Evolutionary conservation across 2,113 vertebrate species (phyloP), one percentile per base, ranked within the genome.

Genomic region (Globicephala melas): DNA sequence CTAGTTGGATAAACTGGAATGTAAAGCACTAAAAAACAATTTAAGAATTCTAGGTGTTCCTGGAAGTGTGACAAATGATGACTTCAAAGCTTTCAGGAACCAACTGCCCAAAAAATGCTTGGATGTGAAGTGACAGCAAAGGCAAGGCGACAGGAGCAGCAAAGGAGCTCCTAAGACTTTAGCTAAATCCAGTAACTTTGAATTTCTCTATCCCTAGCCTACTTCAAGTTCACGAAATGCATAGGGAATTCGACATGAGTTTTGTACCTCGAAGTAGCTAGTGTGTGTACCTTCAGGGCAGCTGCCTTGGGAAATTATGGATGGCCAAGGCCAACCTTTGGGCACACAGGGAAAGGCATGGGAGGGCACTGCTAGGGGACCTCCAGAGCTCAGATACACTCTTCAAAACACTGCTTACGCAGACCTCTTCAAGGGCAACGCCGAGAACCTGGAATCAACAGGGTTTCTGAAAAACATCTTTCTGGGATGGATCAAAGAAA

Each of bases 11-110:
- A 91, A 44, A 23, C 44, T 77, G 55, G 65, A 85, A 58, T 74
- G 28, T 1, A 50, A 94, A 92, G 81, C 77, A 74, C 44, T 79
- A 33, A 58, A 58, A 80, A 58, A 31, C 53, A 71, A 71, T 15
- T 53, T n/a, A 79, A 41, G 41, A 86, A 89, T 87, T 85, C 36
- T n/a, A 83, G 55, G 79, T 77, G 60, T 76, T 80, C 82, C 74
- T 94, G 41, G n/a, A 92, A 94, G 44, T 58, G 31, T 15, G 83
- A 74, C 93, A 83, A 55, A 91, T 13, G 73, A 55, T 50, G 68
- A 71, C 41, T 58, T 88, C 44, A 94, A 58, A 89, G 65, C 47
- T 71, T 77, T 76, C 53, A n/a, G 71, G 15, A 74, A 1, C 15
- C 12, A 3, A 31, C 14, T 38, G 71, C 73, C 89, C 81, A 86